A percentile compares a stretch with the other conserved stretches of the same genome.
These are phyloP conservation scores for Mystacides longicornis DNA, from an alignment of 2,888 invertebrate species.

Conservation along the genomic window DNA sequence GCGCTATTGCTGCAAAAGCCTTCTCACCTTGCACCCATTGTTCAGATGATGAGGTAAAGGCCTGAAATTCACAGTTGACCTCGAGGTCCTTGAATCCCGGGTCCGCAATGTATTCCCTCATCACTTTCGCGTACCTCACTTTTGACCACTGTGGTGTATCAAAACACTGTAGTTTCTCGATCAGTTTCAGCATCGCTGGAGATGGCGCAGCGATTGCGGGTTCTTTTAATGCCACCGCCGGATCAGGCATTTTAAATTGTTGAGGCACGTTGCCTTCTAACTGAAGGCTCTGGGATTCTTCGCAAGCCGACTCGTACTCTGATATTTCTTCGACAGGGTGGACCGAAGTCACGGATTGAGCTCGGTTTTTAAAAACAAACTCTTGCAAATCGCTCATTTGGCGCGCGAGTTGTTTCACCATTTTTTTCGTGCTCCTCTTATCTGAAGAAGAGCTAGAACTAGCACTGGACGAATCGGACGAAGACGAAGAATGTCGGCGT, in stretches of 20 bases:
- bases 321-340: neutral
- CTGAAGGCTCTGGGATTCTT: neutral
- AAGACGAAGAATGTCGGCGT: neutral
- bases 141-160: constrained; percentile 3
- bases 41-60: neutral
- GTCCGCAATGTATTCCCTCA: neutral
- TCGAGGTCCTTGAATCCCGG: neutral
- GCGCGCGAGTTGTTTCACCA: neutral
- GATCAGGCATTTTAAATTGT: constrained; percentile 1
- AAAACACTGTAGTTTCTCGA: neutral
- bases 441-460: neutral
- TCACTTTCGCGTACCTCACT: neutral
- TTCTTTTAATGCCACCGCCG: constrained; percentile 1
- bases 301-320: neutral
- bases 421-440: constrained; percentile 1
- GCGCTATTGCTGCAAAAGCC: neutral
- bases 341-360: neutral
- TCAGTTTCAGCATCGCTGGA: neutral
- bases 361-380: neutral
- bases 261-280: neutral
- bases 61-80: neutral
- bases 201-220: neutral
- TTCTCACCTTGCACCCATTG: neutral
- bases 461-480: neutral
- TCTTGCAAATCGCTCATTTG: neutral